A percentile compares a stretch with the other conserved stretches of the same genome.
Conservation (phyloP, 2,888 invertebrate species). For the Scaptomyza parva region DNA sequence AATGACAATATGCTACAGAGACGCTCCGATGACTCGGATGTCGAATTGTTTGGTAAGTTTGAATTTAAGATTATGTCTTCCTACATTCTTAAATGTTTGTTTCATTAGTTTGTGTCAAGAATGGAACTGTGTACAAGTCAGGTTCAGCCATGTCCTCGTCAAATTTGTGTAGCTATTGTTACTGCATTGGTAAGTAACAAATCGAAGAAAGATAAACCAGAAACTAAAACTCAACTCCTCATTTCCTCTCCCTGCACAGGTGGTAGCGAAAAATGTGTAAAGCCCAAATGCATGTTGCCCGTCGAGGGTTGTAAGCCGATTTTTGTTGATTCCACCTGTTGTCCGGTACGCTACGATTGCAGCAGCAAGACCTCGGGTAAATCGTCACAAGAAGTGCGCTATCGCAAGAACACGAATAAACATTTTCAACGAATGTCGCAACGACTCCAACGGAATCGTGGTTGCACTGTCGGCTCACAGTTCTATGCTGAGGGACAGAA, state of each 20-base stretch:
- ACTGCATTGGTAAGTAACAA: slow-evolving; percentile 87
- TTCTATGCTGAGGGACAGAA: slow-evolving; percentile 90
- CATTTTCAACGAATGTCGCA: slow-evolving; percentile 83
- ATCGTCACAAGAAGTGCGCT: slow-evolving; percentile 82
- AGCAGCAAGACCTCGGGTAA: slow-evolving; percentile 81
- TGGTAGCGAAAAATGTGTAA: slow-evolving; percentile 90
- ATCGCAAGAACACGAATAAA: slow-evolving; percentile 81
- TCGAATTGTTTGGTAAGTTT: slow-evolving; percentile 75
- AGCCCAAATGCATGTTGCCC: slow-evolving; percentile 91
- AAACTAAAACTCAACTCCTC: neutral
- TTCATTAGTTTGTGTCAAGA: slow-evolving; percentile 82
- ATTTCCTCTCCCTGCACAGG: slow-evolving; percentile 52
- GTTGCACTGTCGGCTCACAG: slow-evolving; percentile 87
- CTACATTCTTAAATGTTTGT: neutral
- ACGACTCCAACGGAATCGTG: slow-evolving; percentile 82
- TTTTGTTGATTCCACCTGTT: slow-evolving; percentile 87
- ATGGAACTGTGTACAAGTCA: slow-evolving; percentile 84
- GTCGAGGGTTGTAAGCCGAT: slow-evolving; percentile 87
- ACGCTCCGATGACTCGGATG: slow-evolving; percentile 83
- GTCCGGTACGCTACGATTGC: slow-evolving; percentile 93
- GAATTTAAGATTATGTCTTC: too few species aligned
- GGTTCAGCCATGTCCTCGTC: slow-evolving; percentile 92
- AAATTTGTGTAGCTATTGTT: slow-evolving; percentile 94
- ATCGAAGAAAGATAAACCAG: neutral
- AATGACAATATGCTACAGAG: slow-evolving; percentile 83